Base-by-base conservation (phyloP, 2,797 vertebrate genomes). In the Amblyraja radiata region DNA sequence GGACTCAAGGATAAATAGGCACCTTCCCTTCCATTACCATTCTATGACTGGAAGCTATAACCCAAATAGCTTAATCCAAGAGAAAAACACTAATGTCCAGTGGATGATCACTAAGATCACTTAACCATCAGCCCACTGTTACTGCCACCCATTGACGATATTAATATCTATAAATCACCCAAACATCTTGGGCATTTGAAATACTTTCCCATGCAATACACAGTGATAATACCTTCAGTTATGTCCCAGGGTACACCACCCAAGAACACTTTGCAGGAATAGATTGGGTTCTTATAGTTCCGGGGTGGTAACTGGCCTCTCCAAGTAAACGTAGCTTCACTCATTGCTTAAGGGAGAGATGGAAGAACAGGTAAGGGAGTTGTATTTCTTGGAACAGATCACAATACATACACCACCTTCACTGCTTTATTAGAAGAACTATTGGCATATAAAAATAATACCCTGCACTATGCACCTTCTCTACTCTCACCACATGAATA, bases 161-260 rank as follows among this genome's bases (percentile, higher is more conserved):
- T 25, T 21, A 88, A 63, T 25, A 58, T 39, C 39, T 8, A 36
- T 68, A 21, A 36, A 11, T 21, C 3, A 88, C 14, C 28, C 32
- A 23, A 5, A 5, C 18, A 74, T 74, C 23, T 74, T 74, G 23
- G 68, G 18, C 71, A 74, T 74, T 74, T 18, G 63, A 65, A 9
- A 8, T n/a, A 14, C 11, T 4, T 23, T n/a, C 58, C 25, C 46
- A 78, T 71, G 1, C 11, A 71, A 61, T 21, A 79, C 93, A 32
- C 10, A 11, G 28, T 9, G 11, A 36, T 2, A 83, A 96, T 94
- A 98, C 99, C 98, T 97, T 99, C 99, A 0, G 99, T 99, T 93
- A 99, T 99, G 95, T 99, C 99, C 99, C 99, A 99, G 0, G 99
- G 99, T 78, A 99, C 99, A 0, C 99, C 99, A 93, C 99, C 99